Evolutionary conservation across 2,113 vertebrate species (phyloP).

Genomic region (Entelurus aequoreus): DNA sequence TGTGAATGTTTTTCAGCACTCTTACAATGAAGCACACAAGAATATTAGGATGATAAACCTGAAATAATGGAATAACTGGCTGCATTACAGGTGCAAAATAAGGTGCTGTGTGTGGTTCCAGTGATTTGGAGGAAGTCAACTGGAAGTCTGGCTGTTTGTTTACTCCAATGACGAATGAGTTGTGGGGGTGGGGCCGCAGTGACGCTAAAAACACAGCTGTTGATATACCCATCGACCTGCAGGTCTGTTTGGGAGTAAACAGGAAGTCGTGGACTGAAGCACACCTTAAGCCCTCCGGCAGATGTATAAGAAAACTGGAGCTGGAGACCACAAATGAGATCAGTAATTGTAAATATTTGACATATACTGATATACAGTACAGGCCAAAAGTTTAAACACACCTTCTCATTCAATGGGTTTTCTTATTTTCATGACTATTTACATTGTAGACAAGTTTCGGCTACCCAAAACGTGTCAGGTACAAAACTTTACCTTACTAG

Average conservation of each 20-base stretch:
- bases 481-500: too few relatives aligned
- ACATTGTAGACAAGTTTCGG: too few relatives aligned
- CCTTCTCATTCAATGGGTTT: too few relatives aligned
- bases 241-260: slow-evolving; percentile 34
- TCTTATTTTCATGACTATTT: too few relatives aligned
- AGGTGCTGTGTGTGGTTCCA: slow-evolving; percentile 11
- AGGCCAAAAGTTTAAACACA: too few relatives aligned
- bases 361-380: background rate
- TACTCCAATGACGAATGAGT: slow-evolving; percentile 42
- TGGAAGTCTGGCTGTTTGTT: slow-evolving; percentile 22
- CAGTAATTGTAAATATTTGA: slow-evolving; percentile 4
- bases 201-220: slow-evolving; percentile 48
- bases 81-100: background rate
- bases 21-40: too few relatives aligned
- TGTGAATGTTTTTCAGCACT: too few relatives aligned
- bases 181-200: slow-evolving; percentile 14
- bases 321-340: slow-evolving; percentile 2
- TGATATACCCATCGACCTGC: slow-evolving; percentile 37
- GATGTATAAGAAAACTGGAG: slow-evolving; percentile 7
- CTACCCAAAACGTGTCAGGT: too few relatives aligned
- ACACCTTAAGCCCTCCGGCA: slow-evolving; percentile 6
- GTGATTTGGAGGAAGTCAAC: slow-evolving; percentile 16
- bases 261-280: slow-evolving; percentile 25
- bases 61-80: slow-evolving; percentile 34
- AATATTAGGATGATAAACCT: slow-evolving; percentile 47